Evolutionary conservation across 37 sponge, comb jelly and placozoan genomes (phyloP).

Genomic region (Ephydatia muelleri): DNA sequence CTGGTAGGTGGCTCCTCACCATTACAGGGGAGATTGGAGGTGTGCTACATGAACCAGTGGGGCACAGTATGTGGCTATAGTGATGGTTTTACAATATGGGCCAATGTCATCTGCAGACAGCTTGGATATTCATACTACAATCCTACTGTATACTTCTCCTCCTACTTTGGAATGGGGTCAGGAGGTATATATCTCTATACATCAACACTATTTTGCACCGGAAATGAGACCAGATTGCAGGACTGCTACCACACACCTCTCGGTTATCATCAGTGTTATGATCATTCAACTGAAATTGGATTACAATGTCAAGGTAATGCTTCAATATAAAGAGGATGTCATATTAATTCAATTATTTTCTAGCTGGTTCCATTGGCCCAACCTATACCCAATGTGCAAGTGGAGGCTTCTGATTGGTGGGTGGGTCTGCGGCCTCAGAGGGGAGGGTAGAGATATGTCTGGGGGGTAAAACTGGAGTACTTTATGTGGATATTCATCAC

Average conservation of each 20-base stretch:
- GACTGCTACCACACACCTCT: not conserved
- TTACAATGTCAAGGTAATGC: not conserved
- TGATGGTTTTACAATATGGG: not conserved
- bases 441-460: constrained; percentile 3
- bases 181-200: not conserved
- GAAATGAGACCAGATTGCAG: not conserved
- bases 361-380: not conserved
- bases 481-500: not conserved
- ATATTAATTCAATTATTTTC: not conserved
- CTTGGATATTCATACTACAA: not conserved
- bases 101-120: constrained; percentile 1
- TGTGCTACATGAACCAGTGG: constrained; percentile 1
- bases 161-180: not conserved
- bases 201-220: not conserved
- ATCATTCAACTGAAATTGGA: not conserved
- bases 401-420: not conserved
- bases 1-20: not conserved
- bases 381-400: not conserved
- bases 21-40: not conserved
- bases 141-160: not conserved
- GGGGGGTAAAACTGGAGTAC: not conserved
- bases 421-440: not conserved
- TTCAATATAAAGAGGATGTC: not conserved
- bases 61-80: not conserved
- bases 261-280: not conserved